These are phyloP conservation scores for Vimba vimba DNA, from an alignment of 2,113 vertebrate species.

Conservation along the genomic window DNA sequence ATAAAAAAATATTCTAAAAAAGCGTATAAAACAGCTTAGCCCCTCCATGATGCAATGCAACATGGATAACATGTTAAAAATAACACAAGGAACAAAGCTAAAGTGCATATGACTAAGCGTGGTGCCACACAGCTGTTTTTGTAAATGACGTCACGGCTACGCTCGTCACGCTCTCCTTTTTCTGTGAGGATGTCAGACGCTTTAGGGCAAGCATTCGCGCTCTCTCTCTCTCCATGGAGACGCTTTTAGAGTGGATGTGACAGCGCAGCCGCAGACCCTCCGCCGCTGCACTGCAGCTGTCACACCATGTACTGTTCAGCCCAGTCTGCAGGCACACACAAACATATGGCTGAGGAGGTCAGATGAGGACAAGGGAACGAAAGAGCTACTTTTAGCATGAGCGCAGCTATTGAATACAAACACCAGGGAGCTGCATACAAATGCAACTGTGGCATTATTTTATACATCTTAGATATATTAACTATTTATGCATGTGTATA, in stretches of 20 bases:
- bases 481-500: background rate
- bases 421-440: background rate
- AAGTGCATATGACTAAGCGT: background rate
- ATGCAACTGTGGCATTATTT: background rate
- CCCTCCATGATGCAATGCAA: background rate
- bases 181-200: background rate
- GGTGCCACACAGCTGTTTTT: background rate
- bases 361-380: slow-evolving; percentile 65
- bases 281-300: slow-evolving; percentile 15
- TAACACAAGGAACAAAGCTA: background rate
- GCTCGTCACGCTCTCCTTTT: background rate
- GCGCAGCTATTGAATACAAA: background rate
- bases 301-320: slow-evolving; percentile 34
- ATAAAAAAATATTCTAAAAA: background rate
- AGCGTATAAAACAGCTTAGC: background rate
- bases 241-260: slow-evolving; percentile 11
- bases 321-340: slow-evolving; percentile 50
- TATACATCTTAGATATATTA: background rate
- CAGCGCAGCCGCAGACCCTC: slow-evolving; percentile 36
- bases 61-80: background rate
- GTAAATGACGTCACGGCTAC: background rate
- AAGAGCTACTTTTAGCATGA: slow-evolving; percentile 41
- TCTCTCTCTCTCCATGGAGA: slow-evolving; percentile 34
- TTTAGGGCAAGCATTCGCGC: background rate
- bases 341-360: slow-evolving; percentile 66